A percentile compares a stretch with the other conserved stretches of the same genome.
phyloP scores from a whole-genome alignment of 2,888 invertebrate species.

The Helobdella robusta region DNA sequence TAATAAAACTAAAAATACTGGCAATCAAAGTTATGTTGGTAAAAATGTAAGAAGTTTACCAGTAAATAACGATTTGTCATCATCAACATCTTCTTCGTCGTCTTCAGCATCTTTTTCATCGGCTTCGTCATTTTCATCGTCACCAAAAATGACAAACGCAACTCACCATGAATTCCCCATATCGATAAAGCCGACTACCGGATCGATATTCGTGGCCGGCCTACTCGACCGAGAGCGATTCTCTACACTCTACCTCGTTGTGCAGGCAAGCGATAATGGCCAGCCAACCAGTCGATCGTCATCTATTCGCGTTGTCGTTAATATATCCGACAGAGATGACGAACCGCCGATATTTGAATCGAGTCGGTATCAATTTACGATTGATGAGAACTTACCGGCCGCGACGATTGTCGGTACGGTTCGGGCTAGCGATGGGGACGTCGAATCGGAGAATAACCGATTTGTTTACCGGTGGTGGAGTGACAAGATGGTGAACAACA shows the following conservation, averaged over 20 bases:
- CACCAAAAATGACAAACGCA: too few species aligned
- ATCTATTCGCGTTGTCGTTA: neutral
- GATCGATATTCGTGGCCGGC: constrained; percentile 1
- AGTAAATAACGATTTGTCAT: too few species aligned
- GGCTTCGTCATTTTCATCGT: too few species aligned
- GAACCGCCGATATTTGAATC: neutral
- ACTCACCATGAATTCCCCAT: constrained; percentile 13
- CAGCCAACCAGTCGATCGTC: neutral
- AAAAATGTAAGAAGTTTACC: too few species aligned
- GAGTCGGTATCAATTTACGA: neutral
- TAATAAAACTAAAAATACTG: too few species aligned
- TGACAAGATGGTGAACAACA: too few species aligned
- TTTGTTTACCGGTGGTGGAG: too few species aligned
- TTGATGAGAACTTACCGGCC: constrained; percentile 1
- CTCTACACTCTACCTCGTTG: neutral
- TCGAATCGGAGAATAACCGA: too few species aligned
- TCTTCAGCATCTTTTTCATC: too few species aligned
- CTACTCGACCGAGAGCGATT: constrained; percentile 12
- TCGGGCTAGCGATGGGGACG: constrained; percentile 1
- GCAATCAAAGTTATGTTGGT: too few species aligned
- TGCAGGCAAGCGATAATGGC: constrained; percentile 10
- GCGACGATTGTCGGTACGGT: neutral
- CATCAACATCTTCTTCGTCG: too few species aligned
- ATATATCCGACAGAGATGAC: constrained; percentile 2
- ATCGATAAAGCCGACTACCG: constrained; percentile 4